These are phyloP conservation scores for Cettia cetti DNA, from an alignment of 2,113 vertebrate genomes.

Conservation along the genomic window DNA sequence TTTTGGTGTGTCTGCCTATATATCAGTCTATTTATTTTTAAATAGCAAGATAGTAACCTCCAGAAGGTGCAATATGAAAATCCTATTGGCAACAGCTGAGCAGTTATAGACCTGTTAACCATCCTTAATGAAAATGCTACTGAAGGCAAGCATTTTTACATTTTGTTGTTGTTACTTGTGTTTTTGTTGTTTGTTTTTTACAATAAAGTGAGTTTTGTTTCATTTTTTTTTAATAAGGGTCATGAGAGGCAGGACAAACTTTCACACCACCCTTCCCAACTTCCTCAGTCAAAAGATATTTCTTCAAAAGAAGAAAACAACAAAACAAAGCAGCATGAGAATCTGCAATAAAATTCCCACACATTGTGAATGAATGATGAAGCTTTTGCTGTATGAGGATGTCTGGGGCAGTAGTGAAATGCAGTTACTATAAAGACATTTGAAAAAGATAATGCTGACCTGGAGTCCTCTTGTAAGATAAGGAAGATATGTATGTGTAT, in stretches of 20 bases:
- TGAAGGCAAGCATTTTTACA: not conserved
- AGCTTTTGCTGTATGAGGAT: not conserved
- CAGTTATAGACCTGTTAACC: not conserved
- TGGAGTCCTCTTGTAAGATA: not conserved
- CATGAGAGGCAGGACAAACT: not conserved
- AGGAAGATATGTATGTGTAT: not conserved
- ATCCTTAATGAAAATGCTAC: not conserved
- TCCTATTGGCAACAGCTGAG: not conserved
- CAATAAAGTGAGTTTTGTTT: accelerated
- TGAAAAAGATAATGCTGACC: not conserved
- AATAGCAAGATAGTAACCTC: conserved; percentile 19
- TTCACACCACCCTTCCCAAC: not conserved
- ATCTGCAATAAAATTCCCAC: not conserved
- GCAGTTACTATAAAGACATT: not conserved
- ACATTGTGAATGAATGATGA: not conserved
- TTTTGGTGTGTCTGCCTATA: conserved; percentile 30
- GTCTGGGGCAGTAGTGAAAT: not conserved
- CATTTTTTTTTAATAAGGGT: not conserved
- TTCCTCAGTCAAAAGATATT: not conserved
- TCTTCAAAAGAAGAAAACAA: not conserved
- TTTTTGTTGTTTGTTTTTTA: not conserved
- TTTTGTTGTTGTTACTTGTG: not conserved
- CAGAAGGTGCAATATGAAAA: conserved; percentile 24
- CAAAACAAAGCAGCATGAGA: not conserved
- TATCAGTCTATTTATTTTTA: conserved; percentile 65